These are phyloP conservation scores for Varanus komodoensis DNA, from an alignment of 2,113 vertebrate genomes.

Conservation along the genomic window DNA sequence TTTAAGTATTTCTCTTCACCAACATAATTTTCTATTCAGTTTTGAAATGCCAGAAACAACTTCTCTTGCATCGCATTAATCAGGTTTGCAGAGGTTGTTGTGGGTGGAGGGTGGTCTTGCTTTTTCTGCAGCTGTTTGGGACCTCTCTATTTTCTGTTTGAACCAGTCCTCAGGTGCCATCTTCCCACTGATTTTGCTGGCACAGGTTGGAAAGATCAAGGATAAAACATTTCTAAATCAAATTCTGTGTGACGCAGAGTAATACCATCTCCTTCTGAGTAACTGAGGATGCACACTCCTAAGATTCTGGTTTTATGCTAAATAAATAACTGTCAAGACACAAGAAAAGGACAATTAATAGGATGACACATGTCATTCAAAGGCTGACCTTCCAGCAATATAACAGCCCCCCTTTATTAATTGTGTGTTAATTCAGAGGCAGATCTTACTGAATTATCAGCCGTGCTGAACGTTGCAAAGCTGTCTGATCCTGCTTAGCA, in stretches of 20 bases:
- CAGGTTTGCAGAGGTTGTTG: not conserved
- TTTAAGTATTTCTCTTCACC: not conserved
- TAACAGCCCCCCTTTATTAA: not conserved
- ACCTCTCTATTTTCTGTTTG: not conserved
- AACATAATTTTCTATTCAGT: not conserved
- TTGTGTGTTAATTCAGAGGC: conserved; percentile 19
- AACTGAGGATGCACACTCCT: not conserved
- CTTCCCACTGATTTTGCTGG: not conserved
- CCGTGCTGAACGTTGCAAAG: conserved; percentile 7
- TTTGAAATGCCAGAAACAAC: not conserved
- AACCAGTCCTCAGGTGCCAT: not conserved
- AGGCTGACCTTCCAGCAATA: conserved; percentile 14
- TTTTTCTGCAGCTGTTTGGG: not conserved
- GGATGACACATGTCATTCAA: conserved; percentile 5
- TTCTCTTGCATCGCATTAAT: not conserved
- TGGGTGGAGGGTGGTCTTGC: not conserved
- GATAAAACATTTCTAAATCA: not conserved
- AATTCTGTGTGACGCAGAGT: not conserved
- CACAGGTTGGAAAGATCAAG: not conserved
- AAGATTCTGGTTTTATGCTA: not conserved
- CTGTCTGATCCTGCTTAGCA: conserved; percentile 34
- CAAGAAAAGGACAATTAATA: not conserved
- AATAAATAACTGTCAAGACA: conserved; percentile 1
- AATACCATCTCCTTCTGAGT: not conserved
- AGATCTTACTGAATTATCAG: conserved; percentile 24